Conservation (phyloP, 2,113 vertebrate species). For the Gallinago media region DNA sequence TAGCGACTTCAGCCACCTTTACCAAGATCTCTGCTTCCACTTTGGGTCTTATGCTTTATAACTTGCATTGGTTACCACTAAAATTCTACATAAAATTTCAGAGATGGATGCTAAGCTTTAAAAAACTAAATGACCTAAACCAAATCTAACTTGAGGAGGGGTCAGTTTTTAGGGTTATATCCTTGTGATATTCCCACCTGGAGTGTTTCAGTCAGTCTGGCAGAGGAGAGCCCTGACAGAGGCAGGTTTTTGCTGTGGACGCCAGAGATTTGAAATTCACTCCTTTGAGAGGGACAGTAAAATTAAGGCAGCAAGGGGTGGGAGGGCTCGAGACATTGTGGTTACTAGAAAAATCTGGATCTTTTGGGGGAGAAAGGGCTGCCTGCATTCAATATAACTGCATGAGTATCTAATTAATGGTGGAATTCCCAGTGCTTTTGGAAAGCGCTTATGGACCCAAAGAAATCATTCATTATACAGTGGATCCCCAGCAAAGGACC, state of each 20-base stretch:
- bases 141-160: not conserved
- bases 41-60: not conserved
- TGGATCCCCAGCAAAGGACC: not conserved
- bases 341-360: not conserved
- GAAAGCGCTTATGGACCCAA: not conserved
- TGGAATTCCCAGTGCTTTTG: not conserved
- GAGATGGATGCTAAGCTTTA: not conserved
- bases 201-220: not conserved
- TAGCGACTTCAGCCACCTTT: not conserved
- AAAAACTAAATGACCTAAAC: not conserved
- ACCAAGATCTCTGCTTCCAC: not conserved
- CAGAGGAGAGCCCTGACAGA: not conserved
- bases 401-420: not conserved
- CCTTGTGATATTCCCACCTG: not conserved
- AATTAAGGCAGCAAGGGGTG: not conserved
- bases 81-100: not conserved
- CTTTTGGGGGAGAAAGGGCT: not conserved
- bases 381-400: not conserved
- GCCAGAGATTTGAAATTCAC: not conserved
- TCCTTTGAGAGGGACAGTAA: not conserved
- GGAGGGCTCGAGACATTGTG: not conserved
- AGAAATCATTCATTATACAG: not conserved
- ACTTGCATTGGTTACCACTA: not conserved
- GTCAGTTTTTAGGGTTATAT: not conserved
- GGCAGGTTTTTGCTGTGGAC: accelerated